These are phyloP conservation scores for Papilio protenor DNA, from an alignment of 2,888 invertebrate genomes.

Conservation along the genomic window DNA sequence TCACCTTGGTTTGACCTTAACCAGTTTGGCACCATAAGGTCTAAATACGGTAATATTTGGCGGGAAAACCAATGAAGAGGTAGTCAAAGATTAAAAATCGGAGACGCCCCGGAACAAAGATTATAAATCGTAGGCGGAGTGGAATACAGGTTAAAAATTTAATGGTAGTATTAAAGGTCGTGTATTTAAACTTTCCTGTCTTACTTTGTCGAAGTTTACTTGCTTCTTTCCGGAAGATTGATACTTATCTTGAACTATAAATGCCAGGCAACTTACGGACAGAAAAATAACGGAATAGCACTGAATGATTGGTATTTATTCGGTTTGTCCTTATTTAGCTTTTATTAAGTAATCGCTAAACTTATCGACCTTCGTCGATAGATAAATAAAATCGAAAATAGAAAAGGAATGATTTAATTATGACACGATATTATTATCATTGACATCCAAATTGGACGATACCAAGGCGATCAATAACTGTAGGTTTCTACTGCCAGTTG, in stretches of 20 bases:
- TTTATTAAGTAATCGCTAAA: background rate
- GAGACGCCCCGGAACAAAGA: background rate
- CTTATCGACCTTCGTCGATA: background rate
- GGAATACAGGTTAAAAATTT: background rate
- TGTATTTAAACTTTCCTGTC: background rate
- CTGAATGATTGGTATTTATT: background rate
- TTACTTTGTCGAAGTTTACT: background rate
- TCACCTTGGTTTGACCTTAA: slow-evolving; percentile 32
- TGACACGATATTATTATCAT: background rate
- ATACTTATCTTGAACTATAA: background rate
- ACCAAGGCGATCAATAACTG: background rate
- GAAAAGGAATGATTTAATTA: background rate
- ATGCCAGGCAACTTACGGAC: background rate
- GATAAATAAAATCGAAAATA: background rate
- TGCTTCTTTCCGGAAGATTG: slow-evolving; percentile 3
- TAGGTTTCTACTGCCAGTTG: background rate
- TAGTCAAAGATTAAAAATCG: slow-evolving; percentile 10
- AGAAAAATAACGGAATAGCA: background rate
- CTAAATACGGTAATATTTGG: slow-evolving; percentile 11
- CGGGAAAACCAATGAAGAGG: slow-evolving; percentile 30
- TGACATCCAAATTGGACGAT: background rate
- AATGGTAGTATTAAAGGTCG: slow-evolving; percentile 11
- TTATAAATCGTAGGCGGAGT: background rate
- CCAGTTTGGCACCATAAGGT: slow-evolving; percentile 16
- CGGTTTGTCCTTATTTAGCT: background rate